Conservation (phyloP, 2,797 vertebrate species). For the Calcarius lapponicus region DNA sequence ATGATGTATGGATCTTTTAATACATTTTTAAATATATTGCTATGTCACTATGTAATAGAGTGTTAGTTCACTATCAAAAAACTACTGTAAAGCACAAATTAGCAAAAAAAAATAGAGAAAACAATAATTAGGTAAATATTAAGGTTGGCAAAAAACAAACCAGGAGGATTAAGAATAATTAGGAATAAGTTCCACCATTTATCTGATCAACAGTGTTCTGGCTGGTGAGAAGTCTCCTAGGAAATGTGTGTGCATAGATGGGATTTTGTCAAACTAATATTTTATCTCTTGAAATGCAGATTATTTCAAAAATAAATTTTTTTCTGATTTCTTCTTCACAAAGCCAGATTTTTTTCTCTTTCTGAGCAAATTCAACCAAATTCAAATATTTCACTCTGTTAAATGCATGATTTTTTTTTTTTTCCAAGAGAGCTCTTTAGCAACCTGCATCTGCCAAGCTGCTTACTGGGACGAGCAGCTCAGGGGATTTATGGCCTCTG, state of each 20-base stretch:
- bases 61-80: not conserved
- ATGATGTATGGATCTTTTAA: not conserved
- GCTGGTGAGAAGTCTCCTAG: not conserved
- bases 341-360: not conserved
- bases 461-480: not conserved
- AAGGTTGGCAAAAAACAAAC: not conserved
- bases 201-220: not conserved
- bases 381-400: not conserved
- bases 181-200: not conserved
- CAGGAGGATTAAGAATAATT: not conserved
- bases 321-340: not conserved
- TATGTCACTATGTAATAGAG: not conserved
- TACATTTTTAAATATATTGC: not conserved
- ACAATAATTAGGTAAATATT: not conserved
- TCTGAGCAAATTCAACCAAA: not conserved
- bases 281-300: not conserved
- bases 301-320: not conserved
- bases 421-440: not conserved
- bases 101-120: not conserved
- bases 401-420: not conserved
- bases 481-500: not conserved
- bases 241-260: rapidly evolving
- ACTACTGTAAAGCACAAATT: not conserved
- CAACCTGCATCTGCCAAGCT: not conserved
- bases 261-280: not conserved